Evolutionary conservation across 2,888 invertebrate species (phyloP).

Genomic region (Andrena hattorfiana): DNA sequence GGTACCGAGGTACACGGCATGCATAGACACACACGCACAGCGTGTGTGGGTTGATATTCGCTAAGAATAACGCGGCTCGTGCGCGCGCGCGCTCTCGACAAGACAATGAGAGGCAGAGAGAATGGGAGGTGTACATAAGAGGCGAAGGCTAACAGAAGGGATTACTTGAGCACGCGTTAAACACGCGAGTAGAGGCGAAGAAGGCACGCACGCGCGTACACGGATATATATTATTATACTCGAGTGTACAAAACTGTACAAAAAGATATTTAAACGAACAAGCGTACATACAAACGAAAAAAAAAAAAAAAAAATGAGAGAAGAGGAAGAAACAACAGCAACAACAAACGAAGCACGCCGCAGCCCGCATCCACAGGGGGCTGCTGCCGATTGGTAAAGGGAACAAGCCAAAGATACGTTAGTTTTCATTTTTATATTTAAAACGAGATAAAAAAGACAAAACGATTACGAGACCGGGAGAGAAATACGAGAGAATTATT

Average conservation of each 20-base stretch:
- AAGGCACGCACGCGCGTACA: conserved; percentile 73
- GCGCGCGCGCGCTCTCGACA: conserved; percentile 55
- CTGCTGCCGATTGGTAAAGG: conserved; percentile 90
- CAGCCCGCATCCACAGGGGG: conserved; percentile 70
- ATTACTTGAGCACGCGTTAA: conserved; percentile 46
- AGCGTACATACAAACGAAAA: conserved; percentile 77
- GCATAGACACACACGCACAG: neutral
- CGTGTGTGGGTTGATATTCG: conserved; percentile 7
- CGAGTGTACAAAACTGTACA: conserved; percentile 82
- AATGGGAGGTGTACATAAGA: conserved; percentile 55
- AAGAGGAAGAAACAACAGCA: conserved; percentile 77
- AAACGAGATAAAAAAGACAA: conserved; percentile 72
- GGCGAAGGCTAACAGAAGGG: conserved; percentile 20
- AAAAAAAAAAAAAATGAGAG: conserved; percentile 70
- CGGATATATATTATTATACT: conserved; percentile 61
- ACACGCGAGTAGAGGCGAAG: conserved; percentile 61
- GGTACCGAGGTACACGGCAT: conserved; percentile 27
- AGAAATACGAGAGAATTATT: conserved; percentile 67
- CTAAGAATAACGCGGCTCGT: conserved; percentile 19
- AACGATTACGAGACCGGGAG: conserved; percentile 48
- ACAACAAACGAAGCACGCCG: conserved; percentile 78
- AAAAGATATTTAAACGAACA: conserved; percentile 74
- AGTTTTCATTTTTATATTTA: conserved; percentile 88
- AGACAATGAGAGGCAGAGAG: conserved; percentile 26
- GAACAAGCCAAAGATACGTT: conserved; percentile 95